Evolutionary conservation across 1,140 invertebrate genomes (phyloP), one percentile per base, ranked within the genome.

Genomic region (Palaemon carinicauda): DNA sequence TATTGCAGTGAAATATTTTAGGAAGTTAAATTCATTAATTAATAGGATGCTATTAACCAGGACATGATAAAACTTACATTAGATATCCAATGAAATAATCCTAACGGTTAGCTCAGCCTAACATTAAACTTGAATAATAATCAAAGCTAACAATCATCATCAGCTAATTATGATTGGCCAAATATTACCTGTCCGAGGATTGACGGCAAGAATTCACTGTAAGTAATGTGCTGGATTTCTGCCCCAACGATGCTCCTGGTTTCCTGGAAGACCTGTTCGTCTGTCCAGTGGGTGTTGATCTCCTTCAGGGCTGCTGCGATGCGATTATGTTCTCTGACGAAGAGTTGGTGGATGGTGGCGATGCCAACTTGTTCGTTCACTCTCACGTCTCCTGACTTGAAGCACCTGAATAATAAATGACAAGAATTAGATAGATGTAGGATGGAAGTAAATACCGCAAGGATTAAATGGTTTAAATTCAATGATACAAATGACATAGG

Each of bases 321-420:
- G 41, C 92, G 90, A 86, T 94, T 94, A 89, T 94, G 93, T 88
- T 94, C 92, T 79, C 94, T 90, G 83, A 94, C 90, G 91, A 93
- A 93, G 14, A 92, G 82, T 10, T 93, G 94, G 69, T 93, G 93
- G 88, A 92, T 91, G 89, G 90, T 88, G 88, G 90, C 91, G 75
- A 91, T 90, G 78, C 90, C 92, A 81, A 96, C 94, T 69, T 94
- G 94, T 83, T 95, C 94, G 91, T 96, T 97, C 0, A 95, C 94
- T 52, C 96, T 91, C 0, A 96, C 91, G 29, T 94, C 92, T 12
- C 92, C 92, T 73, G 93, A 91, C 87, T 92, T 91, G 90, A 94
- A 94, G 89, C 94, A 94, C 78, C 90, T 91, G 78, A 1, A 54
- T 21, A 53, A 24, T 21, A 52, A 52, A 31, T 9, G n/a, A n/a